A percentile compares a stretch with the other conserved stretches of the same genome.
phyloP scores from a whole-genome alignment of 2,113 vertebrate genomes.

The Neogobius melanostomus region DNA sequence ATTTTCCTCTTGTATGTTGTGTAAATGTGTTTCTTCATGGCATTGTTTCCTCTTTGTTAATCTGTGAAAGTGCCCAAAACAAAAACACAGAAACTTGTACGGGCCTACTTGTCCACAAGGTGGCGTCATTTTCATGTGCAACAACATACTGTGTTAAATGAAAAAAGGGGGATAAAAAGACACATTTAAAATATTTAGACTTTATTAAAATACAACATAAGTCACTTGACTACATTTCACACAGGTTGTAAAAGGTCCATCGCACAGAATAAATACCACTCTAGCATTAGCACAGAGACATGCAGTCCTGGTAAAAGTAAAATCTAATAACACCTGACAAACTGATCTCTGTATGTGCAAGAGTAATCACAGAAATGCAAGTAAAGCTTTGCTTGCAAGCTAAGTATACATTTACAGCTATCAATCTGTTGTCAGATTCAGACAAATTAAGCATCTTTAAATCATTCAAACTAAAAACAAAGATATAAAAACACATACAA shows the following conservation, averaged over 20 bases:
- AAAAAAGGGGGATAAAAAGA: not conserved
- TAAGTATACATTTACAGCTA: slow-evolving; percentile 11
- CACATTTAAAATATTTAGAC: slow-evolving; percentile 54
- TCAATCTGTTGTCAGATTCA: slow-evolving; percentile 7
- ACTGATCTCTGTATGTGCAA: slow-evolving; percentile 9
- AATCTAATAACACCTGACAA: slow-evolving; percentile 6
- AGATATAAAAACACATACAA: slow-evolving; percentile 33
- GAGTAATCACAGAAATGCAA: slow-evolving; percentile 20
- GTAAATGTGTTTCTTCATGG: too few species aligned
- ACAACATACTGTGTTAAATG: not conserved
- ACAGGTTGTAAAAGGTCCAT: slow-evolving; percentile 53
- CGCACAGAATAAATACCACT: slow-evolving; percentile 66
- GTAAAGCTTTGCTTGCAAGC: slow-evolving; percentile 22
- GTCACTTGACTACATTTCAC: slow-evolving; percentile 57
- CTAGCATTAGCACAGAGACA: slow-evolving; percentile 51
- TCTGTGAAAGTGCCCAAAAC: too few species aligned
- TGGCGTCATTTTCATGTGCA: not conserved
- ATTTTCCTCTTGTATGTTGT: too few species aligned
- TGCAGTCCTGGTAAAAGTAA: slow-evolving; percentile 30
- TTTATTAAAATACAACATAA: slow-evolving; percentile 64
- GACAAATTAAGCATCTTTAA: slow-evolving; percentile 17
- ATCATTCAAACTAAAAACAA: slow-evolving; percentile 18
- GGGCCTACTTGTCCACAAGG: not conserved
- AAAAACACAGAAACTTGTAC: too few species aligned
- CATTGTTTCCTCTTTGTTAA: too few species aligned